Conservation (phyloP, 2,113 vertebrate species). For the Enhydra lutris region DNA sequence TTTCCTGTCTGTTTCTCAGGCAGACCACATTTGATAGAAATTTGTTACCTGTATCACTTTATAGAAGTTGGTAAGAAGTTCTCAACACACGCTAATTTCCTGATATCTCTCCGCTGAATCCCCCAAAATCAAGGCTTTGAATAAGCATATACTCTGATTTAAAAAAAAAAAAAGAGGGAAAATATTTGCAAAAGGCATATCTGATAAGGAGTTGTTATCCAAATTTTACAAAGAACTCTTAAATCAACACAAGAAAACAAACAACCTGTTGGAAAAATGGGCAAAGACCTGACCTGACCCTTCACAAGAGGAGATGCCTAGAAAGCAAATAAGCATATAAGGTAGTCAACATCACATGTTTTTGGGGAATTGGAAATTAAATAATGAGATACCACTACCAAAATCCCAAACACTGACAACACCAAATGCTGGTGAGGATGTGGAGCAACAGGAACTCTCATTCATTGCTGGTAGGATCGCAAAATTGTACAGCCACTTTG, state of each 20-base stretch:
- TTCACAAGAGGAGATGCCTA: background rate
- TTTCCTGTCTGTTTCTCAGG: background rate
- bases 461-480: background rate
- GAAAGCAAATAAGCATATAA: background rate
- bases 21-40: background rate
- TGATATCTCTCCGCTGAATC: background rate
- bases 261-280: background rate
- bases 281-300: background rate
- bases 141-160: background rate
- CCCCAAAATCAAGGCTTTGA: background rate
- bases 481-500: background rate
- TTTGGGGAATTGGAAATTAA: background rate
- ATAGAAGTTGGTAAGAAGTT: background rate
- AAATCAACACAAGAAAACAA: background rate
- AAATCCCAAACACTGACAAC: background rate
- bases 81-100: background rate
- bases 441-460: background rate
- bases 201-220: background rate
- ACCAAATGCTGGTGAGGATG: background rate
- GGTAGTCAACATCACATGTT: background rate
- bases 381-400: background rate
- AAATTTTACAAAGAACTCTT: slow-evolving; percentile 8
- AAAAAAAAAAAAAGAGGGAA: background rate
- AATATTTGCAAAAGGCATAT: background rate
- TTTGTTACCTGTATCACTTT: background rate